These are phyloP conservation scores for Gymnosoma rotundatum DNA, from an alignment of 2,888 invertebrate species.

Conservation along the genomic window DNA sequence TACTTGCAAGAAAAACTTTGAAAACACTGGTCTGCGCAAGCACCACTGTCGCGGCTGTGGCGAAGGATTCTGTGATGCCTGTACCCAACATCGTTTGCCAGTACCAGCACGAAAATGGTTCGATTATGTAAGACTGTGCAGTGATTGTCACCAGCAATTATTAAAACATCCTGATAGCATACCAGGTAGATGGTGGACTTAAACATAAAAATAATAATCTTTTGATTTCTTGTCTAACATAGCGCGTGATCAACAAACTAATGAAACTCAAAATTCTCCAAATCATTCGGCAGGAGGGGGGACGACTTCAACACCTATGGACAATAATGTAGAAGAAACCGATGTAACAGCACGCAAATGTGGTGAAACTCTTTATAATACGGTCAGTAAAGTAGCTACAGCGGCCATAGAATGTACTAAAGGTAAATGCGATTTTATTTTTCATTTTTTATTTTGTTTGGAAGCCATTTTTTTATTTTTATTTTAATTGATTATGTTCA, in stretches of 20 bases:
- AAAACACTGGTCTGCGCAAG: conserved; percentile 84
- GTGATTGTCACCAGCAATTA: conserved; percentile 84
- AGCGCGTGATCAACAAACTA: conserved; percentile 69
- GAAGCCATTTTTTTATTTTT: conserved; percentile 37
- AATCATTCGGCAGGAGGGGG: conserved; percentile 76
- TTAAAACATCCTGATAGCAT: conserved; percentile 75
- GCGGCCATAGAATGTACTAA: conserved; percentile 88
- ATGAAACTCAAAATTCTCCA: conserved; percentile 70
- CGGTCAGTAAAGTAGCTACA: conserved; percentile 87
- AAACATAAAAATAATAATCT: conserved; percentile 17
- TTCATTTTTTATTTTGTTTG: conserved; percentile 29
- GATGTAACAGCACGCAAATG: conserved; percentile 85
- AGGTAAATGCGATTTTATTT: conserved; percentile 81
- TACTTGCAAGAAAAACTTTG: conserved; percentile 85
- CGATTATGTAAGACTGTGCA: conserved; percentile 88
- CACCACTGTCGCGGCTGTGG: conserved; percentile 92
- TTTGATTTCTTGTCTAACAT: conserved; percentile 29
- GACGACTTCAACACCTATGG: conserved; percentile 40
- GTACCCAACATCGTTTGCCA: conserved; percentile 86
- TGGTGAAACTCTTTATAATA: conserved; percentile 88
- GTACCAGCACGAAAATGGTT: conserved; percentile 90
- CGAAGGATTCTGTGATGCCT: conserved; percentile 89
- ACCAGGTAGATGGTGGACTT: conserved; percentile 74
- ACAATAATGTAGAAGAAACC: conserved; percentile 79
- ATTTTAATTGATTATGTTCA: conserved; percentile 34